Percentiles rank a stretch among this genome's conserved stretches.
Evolutionary conservation across 2,113 vertebrate species (phyloP).

Genomic region (Eudyptes chrysolophus): DNA sequence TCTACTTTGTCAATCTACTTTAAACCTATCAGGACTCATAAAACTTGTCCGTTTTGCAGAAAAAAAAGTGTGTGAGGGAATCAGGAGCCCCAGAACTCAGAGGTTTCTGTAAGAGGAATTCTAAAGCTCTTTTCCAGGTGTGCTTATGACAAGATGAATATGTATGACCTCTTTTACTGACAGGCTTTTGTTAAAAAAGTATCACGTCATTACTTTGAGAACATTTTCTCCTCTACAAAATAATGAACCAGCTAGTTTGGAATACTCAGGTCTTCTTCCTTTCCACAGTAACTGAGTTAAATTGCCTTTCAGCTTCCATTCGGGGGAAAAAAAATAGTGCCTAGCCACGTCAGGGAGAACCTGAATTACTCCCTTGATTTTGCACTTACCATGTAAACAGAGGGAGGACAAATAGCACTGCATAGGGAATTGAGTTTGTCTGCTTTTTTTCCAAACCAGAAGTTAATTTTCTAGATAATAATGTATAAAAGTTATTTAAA

Average conservation of each 20-base stretch:
- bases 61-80: not conserved
- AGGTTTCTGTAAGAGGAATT: not conserved
- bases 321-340: not conserved
- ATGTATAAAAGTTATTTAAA: not conserved
- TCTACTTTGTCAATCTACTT: not conserved
- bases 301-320: not conserved
- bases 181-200: not conserved
- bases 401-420: not conserved
- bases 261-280: not conserved
- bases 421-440: not conserved
- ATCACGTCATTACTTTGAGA: not conserved
- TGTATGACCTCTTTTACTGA: not conserved
- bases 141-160: not conserved
- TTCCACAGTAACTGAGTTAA: not conserved
- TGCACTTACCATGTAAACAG: not conserved
- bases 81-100: not conserved
- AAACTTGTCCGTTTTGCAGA: not conserved
- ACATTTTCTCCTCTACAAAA: not conserved
- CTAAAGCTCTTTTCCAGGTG: not conserved
- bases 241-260: not conserved
- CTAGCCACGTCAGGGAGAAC: not conserved
- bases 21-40: not conserved
- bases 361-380: not conserved
- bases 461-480: not conserved
- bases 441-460: not conserved